phyloP scores from a whole-genome alignment of 1,140 invertebrate species.

The Caenorhabditis brenneri region DNA sequence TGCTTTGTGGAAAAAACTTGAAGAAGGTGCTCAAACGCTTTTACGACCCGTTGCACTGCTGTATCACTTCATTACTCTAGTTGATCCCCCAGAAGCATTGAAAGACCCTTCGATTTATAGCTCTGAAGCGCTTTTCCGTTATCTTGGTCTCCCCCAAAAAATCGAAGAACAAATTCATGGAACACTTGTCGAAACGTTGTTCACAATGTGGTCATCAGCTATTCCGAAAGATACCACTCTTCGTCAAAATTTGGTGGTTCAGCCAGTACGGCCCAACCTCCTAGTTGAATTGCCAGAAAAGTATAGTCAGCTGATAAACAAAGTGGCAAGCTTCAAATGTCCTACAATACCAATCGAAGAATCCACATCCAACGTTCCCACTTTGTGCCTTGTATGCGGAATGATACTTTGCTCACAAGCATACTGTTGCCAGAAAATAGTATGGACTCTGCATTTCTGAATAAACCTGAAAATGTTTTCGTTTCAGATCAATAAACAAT shows the following conservation, averaged over 20 bases:
- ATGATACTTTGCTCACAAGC: constrained; percentile 90
- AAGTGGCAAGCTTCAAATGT: constrained; percentile 82
- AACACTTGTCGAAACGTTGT: constrained; percentile 60
- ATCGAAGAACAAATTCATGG: constrained; percentile 70
- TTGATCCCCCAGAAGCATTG: constrained; percentile 67
- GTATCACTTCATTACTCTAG: constrained; percentile 66
- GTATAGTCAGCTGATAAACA: constrained; percentile 61
- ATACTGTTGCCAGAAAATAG: constrained; percentile 87
- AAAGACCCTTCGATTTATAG: constrained; percentile 76
- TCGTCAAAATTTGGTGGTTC: constrained; percentile 53
- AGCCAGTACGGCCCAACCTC: constrained; percentile 74
- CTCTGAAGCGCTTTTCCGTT: constrained; percentile 83
- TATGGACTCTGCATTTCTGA: constrained; percentile 61
- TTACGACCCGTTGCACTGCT: constrained; percentile 72
- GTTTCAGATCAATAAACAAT: constrained; percentile 77
- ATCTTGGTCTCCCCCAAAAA: constrained; percentile 79
- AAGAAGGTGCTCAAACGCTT: constrained; percentile 70
- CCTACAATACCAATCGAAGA: constrained; percentile 75
- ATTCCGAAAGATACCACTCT: constrained; percentile 56
- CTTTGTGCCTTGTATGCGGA: constrained; percentile 94
- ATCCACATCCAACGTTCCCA: constrained; percentile 89
- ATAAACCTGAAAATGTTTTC: constrained; percentile 48
- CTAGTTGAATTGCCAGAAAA: constrained; percentile 72
- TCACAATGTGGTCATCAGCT: constrained; percentile 55
- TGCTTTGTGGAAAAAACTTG: constrained; percentile 10